Conservation (phyloP, 1,140 invertebrate genomes). For the Drosophila melanica region DNA sequence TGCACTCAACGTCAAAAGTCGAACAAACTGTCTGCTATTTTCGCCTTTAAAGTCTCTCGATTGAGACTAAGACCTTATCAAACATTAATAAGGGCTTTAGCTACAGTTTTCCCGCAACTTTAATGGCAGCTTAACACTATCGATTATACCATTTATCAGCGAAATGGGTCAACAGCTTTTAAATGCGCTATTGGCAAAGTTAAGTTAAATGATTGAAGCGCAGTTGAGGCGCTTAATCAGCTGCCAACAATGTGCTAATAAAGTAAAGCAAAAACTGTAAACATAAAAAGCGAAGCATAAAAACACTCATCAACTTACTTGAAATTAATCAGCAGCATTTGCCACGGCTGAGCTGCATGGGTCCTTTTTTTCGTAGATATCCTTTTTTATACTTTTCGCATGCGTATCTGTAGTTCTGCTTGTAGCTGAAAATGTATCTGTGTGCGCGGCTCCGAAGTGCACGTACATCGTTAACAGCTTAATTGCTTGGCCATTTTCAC, state of each 20-base stretch:
- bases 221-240: conserved; percentile 1
- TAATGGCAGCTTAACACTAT: neutral
- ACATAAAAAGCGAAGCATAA: conserved; percentile 42
- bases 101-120: neutral
- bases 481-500: conserved; percentile 75
- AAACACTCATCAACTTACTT: conserved; percentile 71
- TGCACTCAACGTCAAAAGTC: neutral
- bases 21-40: neutral
- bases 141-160: neutral
- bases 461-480: conserved; percentile 79
- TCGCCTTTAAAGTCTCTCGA: neutral
- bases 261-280: conserved; percentile 17
- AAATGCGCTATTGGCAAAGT: neutral
- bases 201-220: neutral
- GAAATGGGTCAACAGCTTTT: neutral
- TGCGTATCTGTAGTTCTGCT: conserved; percentile 37
- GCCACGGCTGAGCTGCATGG: conserved; percentile 50
- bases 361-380: conserved; percentile 52
- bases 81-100: neutral
- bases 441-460: conserved; percentile 54
- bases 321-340: conserved; percentile 76
- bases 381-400: neutral
- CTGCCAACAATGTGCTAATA: conserved; percentile 4
- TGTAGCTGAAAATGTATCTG: conserved; percentile 14
- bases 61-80: neutral